Percentiles rank a stretch among this genome's conserved stretches.
These are phyloP conservation scores for Musca domestica DNA, from an alignment of 1,140 invertebrate species.

Conservation along the genomic window DNA sequence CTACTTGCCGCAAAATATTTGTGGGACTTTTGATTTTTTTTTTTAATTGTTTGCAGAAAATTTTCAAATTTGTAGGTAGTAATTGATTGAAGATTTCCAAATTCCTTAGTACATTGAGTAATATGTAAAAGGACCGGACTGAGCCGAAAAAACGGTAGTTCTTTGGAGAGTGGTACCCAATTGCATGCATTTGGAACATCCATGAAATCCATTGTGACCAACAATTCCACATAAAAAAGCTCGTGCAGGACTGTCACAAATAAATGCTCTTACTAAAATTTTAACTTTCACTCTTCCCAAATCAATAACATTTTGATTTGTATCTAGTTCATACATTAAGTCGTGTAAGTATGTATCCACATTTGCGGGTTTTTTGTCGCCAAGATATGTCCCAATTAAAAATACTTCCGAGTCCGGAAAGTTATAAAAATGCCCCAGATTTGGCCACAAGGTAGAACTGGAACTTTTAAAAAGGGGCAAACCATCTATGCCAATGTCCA, in stretches of 20 bases:
- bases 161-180: too few relatives aligned
- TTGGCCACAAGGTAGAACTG: neutral
- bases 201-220: too few relatives aligned
- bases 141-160: neutral
- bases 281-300: neutral
- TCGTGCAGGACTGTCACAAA: constrained; percentile 7
- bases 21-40: too few relatives aligned
- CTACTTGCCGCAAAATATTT: too few relatives aligned
- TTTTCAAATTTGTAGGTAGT: too few relatives aligned
- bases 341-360: neutral
- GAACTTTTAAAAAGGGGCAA: constrained; percentile 24
- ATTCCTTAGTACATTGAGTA: too few relatives aligned
- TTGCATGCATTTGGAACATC: too few relatives aligned
- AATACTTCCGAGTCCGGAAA: neutral
- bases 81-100: too few relatives aligned
- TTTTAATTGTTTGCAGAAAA: too few relatives aligned
- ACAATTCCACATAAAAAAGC: constrained; percentile 5
- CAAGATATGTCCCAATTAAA: neutral
- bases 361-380: constrained; percentile 2
- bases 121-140: neutral
- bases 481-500: constrained; percentile 9
- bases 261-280: constrained; percentile 6
- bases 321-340: constrained; percentile 1
- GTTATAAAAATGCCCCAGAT: neutral
- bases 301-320: neutral